A percentile compares a stretch with the other conserved stretches of the same genome.
phyloP scores from a whole-genome alignment of 2,797 vertebrate species.

The Apogon hyalosoma region DNA sequence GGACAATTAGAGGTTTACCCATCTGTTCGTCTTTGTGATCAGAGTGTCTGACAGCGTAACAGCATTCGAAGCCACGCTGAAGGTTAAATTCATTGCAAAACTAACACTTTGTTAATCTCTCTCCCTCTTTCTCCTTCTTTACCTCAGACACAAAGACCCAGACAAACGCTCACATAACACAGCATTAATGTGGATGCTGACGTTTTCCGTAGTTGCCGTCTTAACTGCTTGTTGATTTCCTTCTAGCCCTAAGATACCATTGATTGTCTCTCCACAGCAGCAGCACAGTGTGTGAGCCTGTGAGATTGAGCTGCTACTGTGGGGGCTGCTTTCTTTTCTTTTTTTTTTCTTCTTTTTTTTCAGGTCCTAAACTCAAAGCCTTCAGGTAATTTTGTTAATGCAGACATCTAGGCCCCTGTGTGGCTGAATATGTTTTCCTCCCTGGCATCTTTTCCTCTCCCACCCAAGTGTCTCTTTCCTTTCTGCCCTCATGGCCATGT shows the following conservation, averaged over 20 bases:
- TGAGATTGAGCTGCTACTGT: slow-evolving; percentile 32
- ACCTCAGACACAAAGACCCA: slow-evolving; percentile 17
- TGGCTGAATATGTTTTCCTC: slow-evolving; percentile 43
- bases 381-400: slow-evolving; percentile 35
- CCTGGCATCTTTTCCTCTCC: slow-evolving; percentile 43
- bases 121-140: not conserved
- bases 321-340: not conserved
- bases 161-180: not conserved
- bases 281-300: slow-evolving; percentile 21
- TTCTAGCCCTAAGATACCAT: slow-evolving; percentile 47
- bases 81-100: slow-evolving; percentile 73
- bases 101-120: slow-evolving; percentile 16
- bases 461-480: slow-evolving; percentile 38
- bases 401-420: slow-evolving; percentile 30
- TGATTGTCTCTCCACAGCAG: slow-evolving; percentile 49
- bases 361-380: slow-evolving; percentile 46
- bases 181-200: slow-evolving; percentile 18
- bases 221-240: slow-evolving; percentile 51
- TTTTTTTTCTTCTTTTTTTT: slow-evolving; percentile 27
- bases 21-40: slow-evolving; percentile 73
- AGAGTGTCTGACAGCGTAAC: slow-evolving; percentile 55
- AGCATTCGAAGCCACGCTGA: slow-evolving; percentile 64
- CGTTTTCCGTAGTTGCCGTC: slow-evolving; percentile 27
- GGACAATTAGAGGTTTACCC: slow-evolving; percentile 79
- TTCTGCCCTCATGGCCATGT: slow-evolving; percentile 35